Conservation (phyloP, 2,113 vertebrate species). For the Mellivora capensis region DNA sequence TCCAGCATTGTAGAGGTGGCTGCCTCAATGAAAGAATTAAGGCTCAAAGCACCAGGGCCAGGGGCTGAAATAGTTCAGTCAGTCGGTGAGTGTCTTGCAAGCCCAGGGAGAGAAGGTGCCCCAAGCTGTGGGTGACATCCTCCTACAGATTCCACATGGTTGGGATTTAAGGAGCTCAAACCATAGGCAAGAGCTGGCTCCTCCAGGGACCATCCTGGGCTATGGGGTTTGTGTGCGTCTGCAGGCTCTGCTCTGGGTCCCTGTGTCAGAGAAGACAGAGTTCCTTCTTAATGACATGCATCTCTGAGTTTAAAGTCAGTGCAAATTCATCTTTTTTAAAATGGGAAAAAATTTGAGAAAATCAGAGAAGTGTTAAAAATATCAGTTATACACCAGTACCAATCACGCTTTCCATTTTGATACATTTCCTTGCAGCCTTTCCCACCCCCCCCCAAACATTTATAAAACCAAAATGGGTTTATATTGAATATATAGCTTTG, state of each 20-base stretch:
- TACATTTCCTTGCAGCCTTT: not conserved
- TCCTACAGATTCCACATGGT: constrained; percentile 16
- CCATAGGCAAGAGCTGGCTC: constrained; percentile 57
- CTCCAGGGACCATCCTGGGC: not conserved
- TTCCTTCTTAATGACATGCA: not conserved
- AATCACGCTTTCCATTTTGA: not conserved
- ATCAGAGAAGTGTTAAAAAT: not conserved
- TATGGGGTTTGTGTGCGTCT: constrained; percentile 19
- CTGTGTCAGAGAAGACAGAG: constrained; percentile 30
- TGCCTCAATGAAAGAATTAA: not conserved
- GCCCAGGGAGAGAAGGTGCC: constrained; percentile 19
- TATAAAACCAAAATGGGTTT: not conserved
- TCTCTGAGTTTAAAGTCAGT: not conserved
- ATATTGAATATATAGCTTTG: not conserved
- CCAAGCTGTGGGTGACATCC: constrained; percentile 44
- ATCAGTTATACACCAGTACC: not conserved
- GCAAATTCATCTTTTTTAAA: not conserved
- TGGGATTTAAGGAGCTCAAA: constrained; percentile 58
- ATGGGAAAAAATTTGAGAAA: not conserved
- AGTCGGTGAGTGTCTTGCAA: constrained; percentile 22
- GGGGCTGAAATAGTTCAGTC: not conserved
- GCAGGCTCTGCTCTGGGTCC: constrained; percentile 59
- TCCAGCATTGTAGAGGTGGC: not conserved
- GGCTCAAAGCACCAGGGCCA: not conserved
- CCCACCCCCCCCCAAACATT: not conserved